Percentiles rank a stretch among this genome's conserved stretches.
Evolutionary conservation across 2,888 invertebrate species (phyloP).

Genomic region (Oithona nana): DNA sequence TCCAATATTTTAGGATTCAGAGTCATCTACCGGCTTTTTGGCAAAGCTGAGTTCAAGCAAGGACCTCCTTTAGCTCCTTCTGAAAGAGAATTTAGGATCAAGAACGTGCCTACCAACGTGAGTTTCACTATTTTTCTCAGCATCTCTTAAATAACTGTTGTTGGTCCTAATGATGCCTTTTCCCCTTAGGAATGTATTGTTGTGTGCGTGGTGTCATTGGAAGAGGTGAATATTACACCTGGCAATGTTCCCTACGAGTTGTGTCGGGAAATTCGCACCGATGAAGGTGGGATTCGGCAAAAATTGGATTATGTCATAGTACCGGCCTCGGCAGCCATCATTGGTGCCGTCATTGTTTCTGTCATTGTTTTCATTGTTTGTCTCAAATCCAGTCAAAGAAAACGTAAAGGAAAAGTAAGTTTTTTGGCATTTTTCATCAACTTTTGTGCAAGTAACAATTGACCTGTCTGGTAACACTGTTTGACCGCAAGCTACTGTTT

Average conservation of each 20-base stretch:
- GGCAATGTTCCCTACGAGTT: slow-evolving; percentile 59
- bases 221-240: slow-evolving; percentile 68
- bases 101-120: slow-evolving; percentile 74
- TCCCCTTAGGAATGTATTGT: slow-evolving; percentile 63
- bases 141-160: background rate
- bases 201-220: slow-evolving; percentile 75
- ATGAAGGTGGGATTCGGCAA: slow-evolving; percentile 38
- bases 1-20: slow-evolving; percentile 71
- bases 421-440: no score
- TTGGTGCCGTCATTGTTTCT: slow-evolving; percentile 72
- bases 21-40: slow-evolving; percentile 70
- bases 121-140: slow-evolving; percentile 20
- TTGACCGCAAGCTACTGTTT: no score
- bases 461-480: no score
- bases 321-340: slow-evolving; percentile 77
- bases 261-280: slow-evolving; percentile 68
- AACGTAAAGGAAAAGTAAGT: slow-evolving; percentile 12
- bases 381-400: slow-evolving; percentile 18
- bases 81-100: slow-evolving; percentile 76
- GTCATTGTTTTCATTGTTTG: slow-evolving; percentile 76
- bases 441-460: no score
- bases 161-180: slow-evolving; percentile 11
- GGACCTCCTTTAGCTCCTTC: slow-evolving; percentile 73
- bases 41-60: slow-evolving; percentile 71
- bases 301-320: slow-evolving; percentile 81